These are phyloP conservation scores for Mystacornis crossleyi DNA, from an alignment of 2,113 vertebrate genomes.

Conservation along the genomic window DNA sequence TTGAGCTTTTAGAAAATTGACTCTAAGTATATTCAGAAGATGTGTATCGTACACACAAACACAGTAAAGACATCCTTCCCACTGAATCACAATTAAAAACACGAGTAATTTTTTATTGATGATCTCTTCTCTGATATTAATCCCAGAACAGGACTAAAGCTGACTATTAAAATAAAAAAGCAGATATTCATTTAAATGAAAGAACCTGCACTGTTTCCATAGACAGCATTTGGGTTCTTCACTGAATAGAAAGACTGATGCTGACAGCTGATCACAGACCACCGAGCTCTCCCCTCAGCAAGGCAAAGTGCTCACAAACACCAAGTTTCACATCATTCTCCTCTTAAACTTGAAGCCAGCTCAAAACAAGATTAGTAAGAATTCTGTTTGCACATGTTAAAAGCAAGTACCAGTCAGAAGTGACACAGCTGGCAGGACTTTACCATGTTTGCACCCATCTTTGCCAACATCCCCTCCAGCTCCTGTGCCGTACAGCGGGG, in stretches of 20 bases:
- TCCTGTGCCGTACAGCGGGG: slow-evolving; percentile 81
- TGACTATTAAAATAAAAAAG: not conserved
- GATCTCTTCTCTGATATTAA: not conserved
- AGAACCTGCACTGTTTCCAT: not conserved
- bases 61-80: not conserved
- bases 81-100: not conserved
- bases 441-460: slow-evolving; percentile 87
- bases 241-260: not conserved
- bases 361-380: not conserved
- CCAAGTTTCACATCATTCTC: not conserved
- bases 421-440: not conserved
- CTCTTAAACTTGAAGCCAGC: not conserved
- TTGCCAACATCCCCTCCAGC: slow-evolving; percentile 80
- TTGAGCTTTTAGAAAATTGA: not conserved
- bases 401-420: not conserved
- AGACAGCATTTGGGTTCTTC: not conserved
- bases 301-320: not conserved
- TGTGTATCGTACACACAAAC: not conserved
- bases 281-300: not conserved
- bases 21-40: not conserved
- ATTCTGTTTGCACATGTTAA: not conserved
- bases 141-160: not conserved
- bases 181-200: not conserved
- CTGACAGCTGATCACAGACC: not conserved
- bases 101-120: not conserved